These are phyloP conservation scores for Galeruca laticollis DNA, from an alignment of 2,888 invertebrate species.

Conservation along the genomic window DNA sequence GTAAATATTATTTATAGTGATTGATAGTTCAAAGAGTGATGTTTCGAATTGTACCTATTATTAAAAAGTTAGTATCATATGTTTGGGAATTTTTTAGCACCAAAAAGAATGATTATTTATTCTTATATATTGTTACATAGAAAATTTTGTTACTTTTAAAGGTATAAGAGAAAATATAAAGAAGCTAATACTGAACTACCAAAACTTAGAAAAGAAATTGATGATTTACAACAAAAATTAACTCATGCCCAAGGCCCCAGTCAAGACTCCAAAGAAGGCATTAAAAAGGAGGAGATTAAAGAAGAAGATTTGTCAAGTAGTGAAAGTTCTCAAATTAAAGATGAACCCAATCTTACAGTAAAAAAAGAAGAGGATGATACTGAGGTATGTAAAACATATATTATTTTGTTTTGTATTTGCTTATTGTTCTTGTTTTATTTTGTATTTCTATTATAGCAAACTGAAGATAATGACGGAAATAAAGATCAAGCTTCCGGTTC, in stretches of 20 bases:
- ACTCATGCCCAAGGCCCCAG: conserved; percentile 69
- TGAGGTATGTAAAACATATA: conserved; percentile 55
- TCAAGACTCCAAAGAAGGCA: conserved; percentile 71
- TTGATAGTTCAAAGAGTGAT: not conserved
- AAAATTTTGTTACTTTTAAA: conserved; percentile 16
- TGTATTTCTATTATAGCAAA: conserved; percentile 48
- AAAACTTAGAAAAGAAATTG: conserved; percentile 80
- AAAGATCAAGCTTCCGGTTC: conserved; percentile 64
- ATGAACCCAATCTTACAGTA: conserved; percentile 58
- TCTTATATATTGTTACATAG: not conserved
- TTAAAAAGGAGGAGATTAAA: conserved; percentile 66
- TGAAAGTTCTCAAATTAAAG: conserved; percentile 64
- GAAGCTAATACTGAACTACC: conserved; percentile 86
- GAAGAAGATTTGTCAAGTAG: conserved; percentile 64
- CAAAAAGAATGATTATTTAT: no score
- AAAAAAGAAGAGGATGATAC: conserved; percentile 68
- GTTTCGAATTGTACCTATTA: conserved; percentile 15
- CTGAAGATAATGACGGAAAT: conserved; percentile 65
- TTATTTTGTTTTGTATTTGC: not conserved
- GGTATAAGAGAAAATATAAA: conserved; percentile 91
- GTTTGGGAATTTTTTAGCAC: not conserved
- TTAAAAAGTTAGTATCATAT: conserved; percentile 9
- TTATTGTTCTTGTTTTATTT: conserved; percentile 3
- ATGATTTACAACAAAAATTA: conserved; percentile 73
- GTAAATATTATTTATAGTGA: not conserved